These are phyloP conservation scores for Oikopleura vanhoeffeni DNA, from an alignment of 23 tunicate species.

Conservation along the genomic window DNA sequence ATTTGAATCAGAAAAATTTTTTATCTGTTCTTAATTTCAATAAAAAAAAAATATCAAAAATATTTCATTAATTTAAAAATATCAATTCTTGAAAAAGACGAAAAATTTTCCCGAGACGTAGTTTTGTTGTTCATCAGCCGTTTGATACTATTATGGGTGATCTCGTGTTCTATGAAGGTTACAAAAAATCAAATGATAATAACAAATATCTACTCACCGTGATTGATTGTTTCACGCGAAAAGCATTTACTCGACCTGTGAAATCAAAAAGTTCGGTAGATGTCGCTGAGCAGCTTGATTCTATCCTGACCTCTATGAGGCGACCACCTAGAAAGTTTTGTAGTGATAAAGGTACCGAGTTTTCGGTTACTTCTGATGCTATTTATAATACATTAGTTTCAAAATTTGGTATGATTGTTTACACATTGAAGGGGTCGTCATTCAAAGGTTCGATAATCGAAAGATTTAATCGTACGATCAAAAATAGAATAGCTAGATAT, in stretches of 20 bases:
- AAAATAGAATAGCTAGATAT: neutral
- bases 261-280: neutral
- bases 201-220: neutral
- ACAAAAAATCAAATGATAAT: neutral
- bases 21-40: too few relatives aligned
- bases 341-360: neutral
- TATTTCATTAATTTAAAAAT: too few relatives aligned
- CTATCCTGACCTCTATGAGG: neutral
- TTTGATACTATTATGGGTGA: neutral
- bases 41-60: too few relatives aligned
- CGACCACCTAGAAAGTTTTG: neutral
- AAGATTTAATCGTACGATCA: neutral
- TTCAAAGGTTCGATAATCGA: neutral
- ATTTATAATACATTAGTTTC: neutral
- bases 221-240: neutral
- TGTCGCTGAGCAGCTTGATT: neutral
- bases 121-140: neutral
- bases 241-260: neutral
- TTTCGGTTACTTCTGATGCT: neutral
- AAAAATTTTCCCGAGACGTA: neutral
- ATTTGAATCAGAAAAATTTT: too few relatives aligned
- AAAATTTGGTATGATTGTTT: neutral
- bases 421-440: neutral
- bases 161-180: neutral
- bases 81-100: too few relatives aligned